phyloP scores from a whole-genome alignment of 2,797 vertebrate species.

The Enteromius radiatus region DNA sequence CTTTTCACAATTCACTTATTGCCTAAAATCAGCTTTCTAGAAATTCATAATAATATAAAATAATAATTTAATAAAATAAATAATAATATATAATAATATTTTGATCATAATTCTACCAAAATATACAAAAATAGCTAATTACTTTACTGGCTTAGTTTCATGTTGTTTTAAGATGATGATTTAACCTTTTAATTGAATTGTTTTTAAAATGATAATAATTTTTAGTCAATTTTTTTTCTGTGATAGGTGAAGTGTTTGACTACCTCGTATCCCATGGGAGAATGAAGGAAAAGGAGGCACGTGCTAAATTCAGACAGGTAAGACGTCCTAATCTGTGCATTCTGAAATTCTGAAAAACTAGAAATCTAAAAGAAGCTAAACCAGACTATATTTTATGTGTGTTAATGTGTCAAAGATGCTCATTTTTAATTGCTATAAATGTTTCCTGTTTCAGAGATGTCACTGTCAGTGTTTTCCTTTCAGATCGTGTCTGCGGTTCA shows the following conservation, averaged over 20 bases:
- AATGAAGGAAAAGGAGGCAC: conserved; percentile 95
- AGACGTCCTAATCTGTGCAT: neutral
- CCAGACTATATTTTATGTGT: neutral
- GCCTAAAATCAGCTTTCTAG: neutral
- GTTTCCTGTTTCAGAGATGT: neutral
- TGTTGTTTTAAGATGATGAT: neutral
- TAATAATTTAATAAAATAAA: no score
- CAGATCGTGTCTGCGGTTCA: conserved; percentile 93
- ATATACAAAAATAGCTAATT: neutral
- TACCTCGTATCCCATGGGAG: conserved; percentile 95
- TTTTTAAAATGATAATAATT: neutral
- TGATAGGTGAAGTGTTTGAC: conserved; percentile 93
- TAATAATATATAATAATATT: no score
- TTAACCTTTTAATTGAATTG: neutral
- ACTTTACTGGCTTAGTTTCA: neutral
- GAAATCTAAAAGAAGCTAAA: neutral
- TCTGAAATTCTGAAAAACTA: neutral
- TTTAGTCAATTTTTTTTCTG: neutral
- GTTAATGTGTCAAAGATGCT: neutral
- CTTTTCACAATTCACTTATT: neutral
- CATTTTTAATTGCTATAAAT: neutral
- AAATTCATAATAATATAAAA: neutral
- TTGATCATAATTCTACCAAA: neutral
- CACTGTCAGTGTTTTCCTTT: conserved; percentile 39
- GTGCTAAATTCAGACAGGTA: conserved; percentile 93